Conservation (phyloP, 2,888 invertebrate species). For the Eurytoma californica region DNA sequence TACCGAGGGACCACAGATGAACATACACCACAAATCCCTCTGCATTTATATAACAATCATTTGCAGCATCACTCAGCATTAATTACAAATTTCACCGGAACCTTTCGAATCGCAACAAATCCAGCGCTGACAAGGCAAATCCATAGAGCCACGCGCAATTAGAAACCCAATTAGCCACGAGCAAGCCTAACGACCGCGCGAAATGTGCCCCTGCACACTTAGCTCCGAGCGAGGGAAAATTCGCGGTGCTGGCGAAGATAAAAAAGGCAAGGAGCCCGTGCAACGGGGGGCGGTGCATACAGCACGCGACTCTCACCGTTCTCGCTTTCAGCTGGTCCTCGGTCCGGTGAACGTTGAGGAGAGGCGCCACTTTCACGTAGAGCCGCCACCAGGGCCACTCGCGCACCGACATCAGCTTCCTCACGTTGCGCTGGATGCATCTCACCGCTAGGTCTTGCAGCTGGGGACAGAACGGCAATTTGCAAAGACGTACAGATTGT, state of each 20-base stretch:
- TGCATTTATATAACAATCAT: too few species aligned
- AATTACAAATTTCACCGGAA: not conserved
- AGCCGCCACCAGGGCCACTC: slow-evolving; percentile 99
- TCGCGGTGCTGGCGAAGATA: not conserved
- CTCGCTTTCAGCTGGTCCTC: slow-evolving; percentile 93
- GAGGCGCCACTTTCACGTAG: slow-evolving; percentile 92
- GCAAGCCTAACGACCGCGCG: not conserved
- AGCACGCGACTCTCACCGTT: slow-evolving; percentile 79
- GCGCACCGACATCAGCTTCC: slow-evolving; percentile 91
- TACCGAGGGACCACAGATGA: too few species aligned
- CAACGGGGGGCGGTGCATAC: not conserved
- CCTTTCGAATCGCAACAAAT: too few species aligned
- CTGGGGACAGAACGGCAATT: slow-evolving; percentile 17
- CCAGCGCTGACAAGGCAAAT: too few species aligned
- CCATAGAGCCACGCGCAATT: too few species aligned
- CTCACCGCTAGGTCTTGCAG: slow-evolving; percentile 88
- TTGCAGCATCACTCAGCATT: too few species aligned
- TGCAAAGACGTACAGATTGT: not conserved
- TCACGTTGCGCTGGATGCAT: slow-evolving; percentile 96
- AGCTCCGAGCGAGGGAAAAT: not conserved
- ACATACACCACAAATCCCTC: too few species aligned
- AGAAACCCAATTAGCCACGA: too few species aligned
- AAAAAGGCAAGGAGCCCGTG: not conserved
- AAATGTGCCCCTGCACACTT: not conserved
- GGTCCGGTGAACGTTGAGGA: slow-evolving; percentile 94